Conservation (phyloP, 1,140 invertebrate genomes). For the Periplaneta americana region DNA sequence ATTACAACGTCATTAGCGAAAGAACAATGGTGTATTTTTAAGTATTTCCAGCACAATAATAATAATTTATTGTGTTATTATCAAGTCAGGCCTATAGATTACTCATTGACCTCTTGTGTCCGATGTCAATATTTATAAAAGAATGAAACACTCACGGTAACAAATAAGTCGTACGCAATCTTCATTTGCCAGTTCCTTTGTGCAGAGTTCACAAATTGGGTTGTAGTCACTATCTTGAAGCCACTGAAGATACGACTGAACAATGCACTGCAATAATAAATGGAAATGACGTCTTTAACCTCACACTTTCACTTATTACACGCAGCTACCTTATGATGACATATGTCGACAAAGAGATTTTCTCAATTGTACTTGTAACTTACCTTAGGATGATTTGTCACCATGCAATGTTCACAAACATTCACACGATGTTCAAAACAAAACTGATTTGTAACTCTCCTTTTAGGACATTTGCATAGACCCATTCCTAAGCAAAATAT, state of each 20-base stretch:
- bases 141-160: slow-evolving; percentile 58
- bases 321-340: neutral
- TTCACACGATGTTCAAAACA: slow-evolving; percentile 98
- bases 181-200: slow-evolving; percentile 65
- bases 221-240: slow-evolving; percentile 95
- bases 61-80: too few species aligned
- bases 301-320: neutral
- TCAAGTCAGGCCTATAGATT: too few species aligned
- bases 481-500: slow-evolving; percentile 60
- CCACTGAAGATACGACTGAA: slow-evolving; percentile 97
- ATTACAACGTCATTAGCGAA: too few species aligned
- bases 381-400: slow-evolving; percentile 92
- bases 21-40: too few species aligned
- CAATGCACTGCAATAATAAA: slow-evolving; percentile 78
- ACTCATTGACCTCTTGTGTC: too few species aligned
- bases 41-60: too few species aligned
- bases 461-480: slow-evolving; percentile 95
- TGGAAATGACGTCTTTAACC: slow-evolving; percentile 12
- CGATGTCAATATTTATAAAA: too few species aligned
- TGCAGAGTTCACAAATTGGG: slow-evolving; percentile 83
- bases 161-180: slow-evolving; percentile 86
- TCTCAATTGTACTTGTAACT: too few species aligned
- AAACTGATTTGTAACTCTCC: slow-evolving; percentile 94
- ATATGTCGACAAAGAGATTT: neutral
- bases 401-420: slow-evolving; percentile 97